A percentile compares a stretch with the other conserved stretches of the same genome.
Conservation (phyloP, 2,113 vertebrate genomes). For the Nycticebus coucang region DNA sequence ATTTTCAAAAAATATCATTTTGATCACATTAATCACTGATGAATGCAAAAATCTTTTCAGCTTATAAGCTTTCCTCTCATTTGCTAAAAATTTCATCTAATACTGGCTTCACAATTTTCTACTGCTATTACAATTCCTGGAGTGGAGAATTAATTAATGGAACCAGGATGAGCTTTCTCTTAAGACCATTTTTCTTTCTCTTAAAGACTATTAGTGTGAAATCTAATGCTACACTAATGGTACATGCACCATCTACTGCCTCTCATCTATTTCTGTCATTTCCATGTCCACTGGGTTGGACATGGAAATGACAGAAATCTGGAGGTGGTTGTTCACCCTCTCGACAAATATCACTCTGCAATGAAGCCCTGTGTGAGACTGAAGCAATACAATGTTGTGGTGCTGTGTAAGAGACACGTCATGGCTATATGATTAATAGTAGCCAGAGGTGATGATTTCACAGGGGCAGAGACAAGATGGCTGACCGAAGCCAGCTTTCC, state of each 20-base stretch:
- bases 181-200: background rate
- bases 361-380: background rate
- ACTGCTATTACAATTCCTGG: background rate
- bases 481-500: too few species aligned
- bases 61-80: background rate
- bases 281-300: background rate
- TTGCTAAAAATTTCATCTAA: conserved; percentile 35
- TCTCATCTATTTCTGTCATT: background rate
- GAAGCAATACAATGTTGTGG: background rate
- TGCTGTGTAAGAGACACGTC: background rate
- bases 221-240: background rate
- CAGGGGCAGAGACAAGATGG: too few species aligned
- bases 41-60: conserved; percentile 36
- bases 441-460: background rate
- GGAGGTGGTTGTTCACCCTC: background rate
- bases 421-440: background rate
- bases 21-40: background rate
- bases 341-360: background rate
- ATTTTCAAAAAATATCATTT: background rate
- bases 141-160: background rate
- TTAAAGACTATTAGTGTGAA: background rate
- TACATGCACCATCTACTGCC: background rate
- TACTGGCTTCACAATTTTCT: conserved; percentile 12
- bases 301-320: background rate
- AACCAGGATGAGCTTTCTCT: background rate